Base-by-base conservation (phyloP, 37 sponge, comb jelly and placozoan genomes). In the Oscarella lobularis region DNA sequence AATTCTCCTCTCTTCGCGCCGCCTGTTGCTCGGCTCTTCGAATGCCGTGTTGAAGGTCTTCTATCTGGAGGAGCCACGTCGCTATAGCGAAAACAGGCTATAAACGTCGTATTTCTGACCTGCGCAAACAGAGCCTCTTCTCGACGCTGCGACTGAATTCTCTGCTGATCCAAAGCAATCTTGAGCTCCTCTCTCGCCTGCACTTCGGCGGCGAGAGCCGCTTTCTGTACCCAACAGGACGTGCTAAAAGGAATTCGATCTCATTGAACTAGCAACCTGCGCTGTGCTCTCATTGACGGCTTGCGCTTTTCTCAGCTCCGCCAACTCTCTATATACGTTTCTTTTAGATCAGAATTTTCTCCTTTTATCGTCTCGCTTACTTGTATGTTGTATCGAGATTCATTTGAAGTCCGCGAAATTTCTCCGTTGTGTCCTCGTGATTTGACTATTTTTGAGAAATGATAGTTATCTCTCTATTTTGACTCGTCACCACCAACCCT, bases 311-410 rank as follows among this genome's bases (percentile, higher is more conserved):
- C 83, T 85, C 39, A 92, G 55, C 37, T 85, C 84, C 48, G 89
- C 78, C 78, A 92, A 20, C 69, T 92, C 93, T 73, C 89, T 92
- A 39, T 0, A 2, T n/a, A n/a, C n/a, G n/a, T n/a, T n/a, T n/a
- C n/a, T n/a, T n/a, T n/a, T n/a, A n/a, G n/a, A n/a, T n/a, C n/a
- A n/a, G n/a, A n/a, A n/a, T n/a, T n/a, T n/a, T n/a, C n/a, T n/a
- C n/a, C n/a, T n/a, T n/a, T n/a, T n/a, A n/a, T n/a, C n/a, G n/a
- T n/a, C n/a, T n/a, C n/a, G n/a, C n/a, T n/a, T n/a, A n/a, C n/a
- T n/a, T n/a, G 92, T 80, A 92, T 39, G 82, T 48, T 38, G 80
- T 92, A 82, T 92, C 93, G 74, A 92, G 74, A 67, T 85, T 86
- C 14, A 82, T 31, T 37, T 92, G 84, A 38, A 92, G 55, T 40